Conservation (phyloP, 2,888 invertebrate species). For the Eupithecia abbreviata region DNA sequence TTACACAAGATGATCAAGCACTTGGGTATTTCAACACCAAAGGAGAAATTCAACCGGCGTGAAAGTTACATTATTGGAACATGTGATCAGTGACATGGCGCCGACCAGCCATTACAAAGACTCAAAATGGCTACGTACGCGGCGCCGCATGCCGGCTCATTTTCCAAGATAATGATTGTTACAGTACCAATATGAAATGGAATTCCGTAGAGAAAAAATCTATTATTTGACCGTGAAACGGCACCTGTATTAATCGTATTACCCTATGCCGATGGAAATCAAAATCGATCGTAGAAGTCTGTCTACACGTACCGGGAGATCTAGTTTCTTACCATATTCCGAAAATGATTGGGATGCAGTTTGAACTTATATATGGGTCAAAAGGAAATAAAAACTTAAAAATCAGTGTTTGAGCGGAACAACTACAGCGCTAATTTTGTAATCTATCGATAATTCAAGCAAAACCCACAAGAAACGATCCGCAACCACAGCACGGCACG, state of each 20-base stretch:
- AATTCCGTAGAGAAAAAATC: not conserved
- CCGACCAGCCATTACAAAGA: slow-evolving; percentile 63
- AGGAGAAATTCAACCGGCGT: slow-evolving; percentile 9
- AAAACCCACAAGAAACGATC: not conserved
- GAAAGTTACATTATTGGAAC: slow-evolving; percentile 41
- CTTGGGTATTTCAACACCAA: not conserved
- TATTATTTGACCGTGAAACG: not conserved
- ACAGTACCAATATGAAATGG: not conserved
- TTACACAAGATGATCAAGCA: not conserved
- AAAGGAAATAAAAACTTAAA: slow-evolving; percentile 8
- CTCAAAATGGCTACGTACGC: slow-evolving; percentile 71
- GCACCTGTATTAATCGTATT: not conserved
- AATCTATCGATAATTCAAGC: slow-evolving; percentile 11
- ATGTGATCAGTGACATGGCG: slow-evolving; percentile 77
- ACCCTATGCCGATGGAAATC: not conserved
- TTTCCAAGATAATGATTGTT: not conserved
- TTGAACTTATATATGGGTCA: slow-evolving; percentile 22
- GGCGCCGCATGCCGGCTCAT: slow-evolving; percentile 63
- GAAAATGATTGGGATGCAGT: slow-evolving; percentile 44
- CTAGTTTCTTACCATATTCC: slow-evolving; percentile 51
- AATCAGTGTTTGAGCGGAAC: not conserved
- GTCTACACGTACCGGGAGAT: not conserved
- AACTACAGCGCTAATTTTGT: not conserved
- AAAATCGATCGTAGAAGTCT: slow-evolving; percentile 21
- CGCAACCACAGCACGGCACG: slow-evolving; percentile 2